A percentile compares a stretch with the other conserved stretches of the same genome.
phyloP scores from a whole-genome alignment of 2,888 invertebrate genomes.

The Electrophaes corylata region DNA sequence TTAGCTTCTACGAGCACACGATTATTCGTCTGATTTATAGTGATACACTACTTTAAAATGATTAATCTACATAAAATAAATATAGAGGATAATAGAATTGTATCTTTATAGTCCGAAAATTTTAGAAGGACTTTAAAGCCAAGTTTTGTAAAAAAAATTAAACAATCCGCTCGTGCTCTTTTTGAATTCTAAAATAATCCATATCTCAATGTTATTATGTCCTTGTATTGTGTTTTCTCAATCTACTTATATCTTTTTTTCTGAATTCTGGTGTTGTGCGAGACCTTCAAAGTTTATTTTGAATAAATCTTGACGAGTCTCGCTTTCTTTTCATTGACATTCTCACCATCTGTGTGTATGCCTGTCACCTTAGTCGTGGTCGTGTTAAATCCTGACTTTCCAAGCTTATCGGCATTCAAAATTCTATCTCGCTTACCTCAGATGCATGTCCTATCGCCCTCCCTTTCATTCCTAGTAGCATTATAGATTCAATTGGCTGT shows the following conservation, averaged over 20 bases:
- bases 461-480: constrained; percentile 55
- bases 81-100: no score
- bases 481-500: constrained; percentile 63
- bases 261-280: constrained; percentile 11
- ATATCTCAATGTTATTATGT: constrained; percentile 2
- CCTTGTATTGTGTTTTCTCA: constrained; percentile 2
- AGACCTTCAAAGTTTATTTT: constrained; percentile 42
- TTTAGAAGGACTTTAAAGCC: no score
- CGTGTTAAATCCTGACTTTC: constrained; percentile 42
- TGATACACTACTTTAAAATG: no score
- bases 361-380: constrained; percentile 64
- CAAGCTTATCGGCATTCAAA: constrained; percentile 64
- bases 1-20: background rate
- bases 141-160: no score
- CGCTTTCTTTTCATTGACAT: constrained; percentile 52
- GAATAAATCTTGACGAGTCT: constrained; percentile 48
- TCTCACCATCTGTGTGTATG: constrained; percentile 65
- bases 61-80: no score
- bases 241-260: constrained; percentile 5
- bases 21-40: no score
- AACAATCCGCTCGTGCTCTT: background rate
- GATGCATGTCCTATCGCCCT: constrained; percentile 59
- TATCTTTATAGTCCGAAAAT: no score
- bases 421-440: constrained; percentile 44
- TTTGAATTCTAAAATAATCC: background rate